Evolutionary conservation across 2,797 vertebrate genomes (phyloP), one percentile per base, ranked within the genome.

Genomic region (Thaleichthys pacificus): DNA sequence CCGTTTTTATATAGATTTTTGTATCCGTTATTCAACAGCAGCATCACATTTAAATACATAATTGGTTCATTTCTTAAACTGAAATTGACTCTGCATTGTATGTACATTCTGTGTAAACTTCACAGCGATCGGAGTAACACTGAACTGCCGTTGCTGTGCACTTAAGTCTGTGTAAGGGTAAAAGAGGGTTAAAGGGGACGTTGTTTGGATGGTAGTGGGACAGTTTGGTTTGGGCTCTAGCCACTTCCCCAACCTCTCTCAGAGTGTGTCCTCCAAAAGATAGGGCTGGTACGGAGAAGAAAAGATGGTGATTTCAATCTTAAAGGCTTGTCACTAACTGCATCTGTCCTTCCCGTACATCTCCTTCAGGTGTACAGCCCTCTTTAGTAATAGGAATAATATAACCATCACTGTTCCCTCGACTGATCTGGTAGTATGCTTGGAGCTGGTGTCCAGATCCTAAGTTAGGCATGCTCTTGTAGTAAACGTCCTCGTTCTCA

Each of bases 321-420:
- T 97, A 99, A 94, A 99, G 97, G 92, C 98, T 99, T 56, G 98
- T 99, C 83, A 99, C 97, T 89, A 99, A 93, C 91, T 99, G 98
- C 98, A 99, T 99, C 86, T 99, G 97, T 95, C 98, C 97, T 97
- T 99, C 97, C 89, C 95, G 94, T 82, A 98, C 96, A 4, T 98
- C 96, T 62, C 96, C 97, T 91, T 98, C 97, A 0, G 97, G 97
- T 86, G 96, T 91, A 84, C 95, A 95, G 85, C 93, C 95, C 84
- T 99, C 98, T 91, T 96, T 97, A 85, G 95, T 93, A 79, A 97
- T 94, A 78, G 98, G 97, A 90, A 99, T 97, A 77, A 99, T 98
- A 76, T 96, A 99, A 61, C 97, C 96, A 15, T 99, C 98, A 2
- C 97, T 98, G 79, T 93, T 96, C 80, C 95, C 97, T 88, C 93